Evolutionary conservation across 2,797 vertebrate genomes (phyloP).

Genomic region (Sylvilagus floridanus): DNA sequence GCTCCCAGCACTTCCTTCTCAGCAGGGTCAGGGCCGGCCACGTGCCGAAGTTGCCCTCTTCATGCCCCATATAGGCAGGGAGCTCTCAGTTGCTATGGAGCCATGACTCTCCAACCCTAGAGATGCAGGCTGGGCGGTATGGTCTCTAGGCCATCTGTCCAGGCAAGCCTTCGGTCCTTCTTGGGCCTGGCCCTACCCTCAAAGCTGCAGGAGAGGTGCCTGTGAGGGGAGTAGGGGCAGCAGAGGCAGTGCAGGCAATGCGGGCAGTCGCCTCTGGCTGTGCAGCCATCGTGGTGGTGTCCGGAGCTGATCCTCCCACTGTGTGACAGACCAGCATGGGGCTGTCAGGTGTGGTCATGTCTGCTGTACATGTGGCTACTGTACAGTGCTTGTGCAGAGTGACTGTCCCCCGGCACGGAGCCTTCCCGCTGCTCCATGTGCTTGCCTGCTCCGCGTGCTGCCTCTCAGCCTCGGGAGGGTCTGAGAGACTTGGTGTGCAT

Average conservation of each 20-base stretch:
- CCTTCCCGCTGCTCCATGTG: fast-evolving
- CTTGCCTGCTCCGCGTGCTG: no score
- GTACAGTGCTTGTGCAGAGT: no score
- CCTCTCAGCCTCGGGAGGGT: no score
- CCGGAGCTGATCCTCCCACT: no score
- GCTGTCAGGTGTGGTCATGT: no score
- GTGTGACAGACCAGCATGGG: no score
- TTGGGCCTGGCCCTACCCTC: background rate
- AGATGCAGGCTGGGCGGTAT: background rate
- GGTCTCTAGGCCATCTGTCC: no score
- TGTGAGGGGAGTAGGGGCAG: background rate
- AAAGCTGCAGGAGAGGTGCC: background rate
- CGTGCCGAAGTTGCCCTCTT: background rate
- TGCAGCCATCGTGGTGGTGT: no score
- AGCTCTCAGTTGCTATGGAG: fast-evolving
- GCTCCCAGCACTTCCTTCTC: background rate
- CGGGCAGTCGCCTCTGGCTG: background rate
- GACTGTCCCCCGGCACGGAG: no score
- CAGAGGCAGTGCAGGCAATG: fast-evolving
- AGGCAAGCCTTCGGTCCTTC: background rate
- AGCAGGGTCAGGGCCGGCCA: background rate
- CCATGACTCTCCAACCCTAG: fast-evolving
- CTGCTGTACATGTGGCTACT: no score
- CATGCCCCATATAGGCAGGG: background rate
- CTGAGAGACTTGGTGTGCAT: no score